Percentiles rank a stretch among this genome's conserved stretches.
These are phyloP conservation scores for Cervus canadensis DNA, from an alignment of 2,113 vertebrate genomes.

Conservation along the genomic window DNA sequence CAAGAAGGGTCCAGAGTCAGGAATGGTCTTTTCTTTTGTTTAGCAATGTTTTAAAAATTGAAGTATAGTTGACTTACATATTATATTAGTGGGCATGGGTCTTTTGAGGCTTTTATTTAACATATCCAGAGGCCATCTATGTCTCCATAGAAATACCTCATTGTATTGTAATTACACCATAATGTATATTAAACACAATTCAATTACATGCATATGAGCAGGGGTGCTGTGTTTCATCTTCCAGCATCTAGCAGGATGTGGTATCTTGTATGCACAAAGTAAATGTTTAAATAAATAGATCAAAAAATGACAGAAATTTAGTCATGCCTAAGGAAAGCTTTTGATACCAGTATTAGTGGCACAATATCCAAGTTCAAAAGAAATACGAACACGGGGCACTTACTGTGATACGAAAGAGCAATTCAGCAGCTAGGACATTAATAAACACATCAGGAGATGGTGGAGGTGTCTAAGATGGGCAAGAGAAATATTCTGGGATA, in stretches of 20 bases:
- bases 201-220: neutral
- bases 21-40: neutral
- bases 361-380: neutral
- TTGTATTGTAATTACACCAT: neutral
- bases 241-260: neutral
- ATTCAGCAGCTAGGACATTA: neutral
- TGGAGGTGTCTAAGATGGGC: neutral
- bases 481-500: neutral
- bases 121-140: neutral
- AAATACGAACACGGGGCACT: neutral
- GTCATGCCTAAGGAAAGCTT: neutral
- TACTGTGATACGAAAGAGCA: neutral
- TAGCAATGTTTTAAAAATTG: neutral
- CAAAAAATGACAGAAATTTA: neutral
- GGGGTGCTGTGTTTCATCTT: neutral
- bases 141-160: neutral
- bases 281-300: neutral
- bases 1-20: neutral
- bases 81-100: neutral
- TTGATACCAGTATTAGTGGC: neutral
- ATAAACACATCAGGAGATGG: neutral
- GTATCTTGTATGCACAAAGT: neutral
- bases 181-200: neutral
- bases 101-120: neutral
- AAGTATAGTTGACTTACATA: neutral